Base-by-base conservation (phyloP, 1,140 invertebrate genomes). In the Lepidurus apus region DNA sequence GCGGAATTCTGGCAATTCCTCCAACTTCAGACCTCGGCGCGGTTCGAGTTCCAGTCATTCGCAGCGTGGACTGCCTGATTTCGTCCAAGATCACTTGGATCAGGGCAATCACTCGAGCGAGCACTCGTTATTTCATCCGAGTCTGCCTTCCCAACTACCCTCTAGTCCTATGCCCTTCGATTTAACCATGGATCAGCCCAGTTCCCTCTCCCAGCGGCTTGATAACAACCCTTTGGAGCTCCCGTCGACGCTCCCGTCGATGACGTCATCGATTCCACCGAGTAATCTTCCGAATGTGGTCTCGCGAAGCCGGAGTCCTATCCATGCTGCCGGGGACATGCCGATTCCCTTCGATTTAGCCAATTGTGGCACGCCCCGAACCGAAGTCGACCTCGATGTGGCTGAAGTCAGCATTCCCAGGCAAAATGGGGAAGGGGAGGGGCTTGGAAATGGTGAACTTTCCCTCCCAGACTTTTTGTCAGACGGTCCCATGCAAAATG, bases 401-500 rank as follows among this genome's bases (percentile, higher is more conserved):
- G 53, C 53, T 13, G 53, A 4, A 21, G 53, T 65, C 13, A 65
- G 53, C 53, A 65, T 21, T 8, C 53, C n/a, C 53, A 21, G 53
- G n/a, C n/a, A 65, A 17, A 7, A 65, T n/a, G 53, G 5, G 6
- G 53, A 65, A 7, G 53, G 53, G 53, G 53, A 65, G 53, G 53
- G 53, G 53, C 53, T 65, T 65, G 53, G 53, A 13, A 65, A 65
- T 65, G 53, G 53, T 0, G 53, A 65, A 17, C 53, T 65, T 65
- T 65, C 53, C 0, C 21, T 65, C 17, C 53, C 53, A 7, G 53
- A 65, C 21, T 65, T 65, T 21, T 65, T 65, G 53, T 65, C 53
- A 65, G 53, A 65, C 21, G 53, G 53, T 65, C 53, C 53, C 21
- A 65, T 65, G 53, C 53, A 65, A 17, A 65, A 21, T 65, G 53